phyloP scores from a whole-genome alignment of 2,113 vertebrate species.

The Oenanthe melanoleuca region DNA sequence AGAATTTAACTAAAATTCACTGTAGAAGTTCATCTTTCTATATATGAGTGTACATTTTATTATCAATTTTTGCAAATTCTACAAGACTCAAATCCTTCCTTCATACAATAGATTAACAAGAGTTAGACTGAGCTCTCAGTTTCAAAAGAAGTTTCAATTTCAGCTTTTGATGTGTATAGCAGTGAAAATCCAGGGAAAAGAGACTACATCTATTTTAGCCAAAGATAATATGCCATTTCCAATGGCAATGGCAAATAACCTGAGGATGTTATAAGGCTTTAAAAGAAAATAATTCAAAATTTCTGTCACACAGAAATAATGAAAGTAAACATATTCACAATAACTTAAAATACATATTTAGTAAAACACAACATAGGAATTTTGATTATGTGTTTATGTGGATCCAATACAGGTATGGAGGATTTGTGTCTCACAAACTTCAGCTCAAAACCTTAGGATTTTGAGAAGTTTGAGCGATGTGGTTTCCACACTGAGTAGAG shows the following conservation, averaged over 20 bases:
- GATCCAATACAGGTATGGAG: background rate
- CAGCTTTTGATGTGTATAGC: background rate
- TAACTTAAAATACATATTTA: background rate
- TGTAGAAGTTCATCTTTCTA: background rate
- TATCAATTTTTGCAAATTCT: background rate
- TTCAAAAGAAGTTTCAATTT: background rate
- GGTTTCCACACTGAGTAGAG: background rate
- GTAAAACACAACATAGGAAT: background rate
- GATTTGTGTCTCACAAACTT: background rate
- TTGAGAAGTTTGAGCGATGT: background rate
- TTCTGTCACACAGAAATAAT: background rate
- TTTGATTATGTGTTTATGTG: background rate
- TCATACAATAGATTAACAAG: background rate
- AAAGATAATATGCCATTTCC: background rate
- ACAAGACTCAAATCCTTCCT: background rate
- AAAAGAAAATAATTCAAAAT: background rate
- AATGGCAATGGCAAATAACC: background rate
- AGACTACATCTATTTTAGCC: background rate
- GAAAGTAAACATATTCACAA: background rate
- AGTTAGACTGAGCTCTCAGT: background rate
- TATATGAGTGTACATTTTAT: background rate
- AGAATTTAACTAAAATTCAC: background rate
- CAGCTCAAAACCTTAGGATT: background rate
- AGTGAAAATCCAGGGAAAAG: background rate
- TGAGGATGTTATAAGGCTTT: background rate